A percentile compares a stretch with the other conserved stretches of the same genome.
Conservation (phyloP, 1,140 invertebrate species). For the Drosophila navojoa region DNA sequence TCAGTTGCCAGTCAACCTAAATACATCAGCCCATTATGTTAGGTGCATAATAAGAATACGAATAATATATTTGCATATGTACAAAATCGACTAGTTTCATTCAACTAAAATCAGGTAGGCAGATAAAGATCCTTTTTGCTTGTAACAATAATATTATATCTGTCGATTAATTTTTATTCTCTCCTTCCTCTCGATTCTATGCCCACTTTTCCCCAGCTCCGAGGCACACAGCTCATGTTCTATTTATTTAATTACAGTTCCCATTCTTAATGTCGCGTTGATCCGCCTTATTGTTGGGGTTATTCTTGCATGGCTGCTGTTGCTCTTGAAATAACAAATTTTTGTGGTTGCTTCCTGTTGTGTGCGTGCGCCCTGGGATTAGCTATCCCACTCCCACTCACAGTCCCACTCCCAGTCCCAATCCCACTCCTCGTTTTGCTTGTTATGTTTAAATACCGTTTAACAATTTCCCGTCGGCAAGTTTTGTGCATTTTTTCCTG, state of each 20-base stretch:
- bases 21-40: background rate
- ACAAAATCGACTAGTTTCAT: background rate
- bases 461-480: slow-evolving; percentile 75
- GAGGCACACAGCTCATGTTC: slow-evolving; percentile 8
- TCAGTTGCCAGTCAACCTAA: slow-evolving; percentile 16
- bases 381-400: slow-evolving; percentile 42
- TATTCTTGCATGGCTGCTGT: slow-evolving; percentile 54
- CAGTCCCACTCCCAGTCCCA: slow-evolving; percentile 15
- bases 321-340: slow-evolving; percentile 78
- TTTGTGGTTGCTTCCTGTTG: slow-evolving; percentile 79
- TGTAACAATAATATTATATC: slow-evolving; percentile 12
- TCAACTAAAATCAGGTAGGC: background rate
- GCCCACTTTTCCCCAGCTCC: background rate
- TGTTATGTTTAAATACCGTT: slow-evolving; percentile 76
- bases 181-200: slow-evolving; percentile 2
- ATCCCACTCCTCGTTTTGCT: slow-evolving; percentile 37
- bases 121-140: background rate
- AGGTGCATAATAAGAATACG: background rate
- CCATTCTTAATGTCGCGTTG: slow-evolving; percentile 44
- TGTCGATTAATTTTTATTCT: slow-evolving; percentile 4
- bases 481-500: slow-evolving; percentile 41
- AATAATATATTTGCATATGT: no score
- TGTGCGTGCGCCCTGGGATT: slow-evolving; percentile 75
- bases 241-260: slow-evolving; percentile 66
- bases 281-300: slow-evolving; percentile 66